Conservation (phyloP, 1,140 invertebrate genomes). For the Musca vetustissima region DNA sequence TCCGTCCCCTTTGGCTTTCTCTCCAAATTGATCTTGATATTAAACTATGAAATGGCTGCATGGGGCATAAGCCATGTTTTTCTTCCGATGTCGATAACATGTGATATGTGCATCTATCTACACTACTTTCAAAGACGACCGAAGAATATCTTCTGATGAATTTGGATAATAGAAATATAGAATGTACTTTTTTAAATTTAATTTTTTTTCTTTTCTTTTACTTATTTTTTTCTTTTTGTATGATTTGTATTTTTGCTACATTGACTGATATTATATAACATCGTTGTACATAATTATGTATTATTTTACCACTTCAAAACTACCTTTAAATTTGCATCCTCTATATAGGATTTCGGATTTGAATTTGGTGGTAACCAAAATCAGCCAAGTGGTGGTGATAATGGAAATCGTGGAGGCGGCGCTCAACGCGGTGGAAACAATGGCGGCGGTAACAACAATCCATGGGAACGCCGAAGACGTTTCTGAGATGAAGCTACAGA, state of each 20-base stretch:
- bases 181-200: background rate
- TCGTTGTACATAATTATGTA: slow-evolving; percentile 2
- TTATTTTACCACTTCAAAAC: slow-evolving; percentile 16
- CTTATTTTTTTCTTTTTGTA: background rate
- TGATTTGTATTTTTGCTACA: slow-evolving; percentile 7
- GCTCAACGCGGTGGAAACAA: slow-evolving; percentile 54
- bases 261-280: background rate
- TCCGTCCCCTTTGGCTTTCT: too few species aligned
- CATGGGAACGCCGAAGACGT: slow-evolving; percentile 52
- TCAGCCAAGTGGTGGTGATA: slow-evolving; percentile 41
- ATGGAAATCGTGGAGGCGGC: background rate
- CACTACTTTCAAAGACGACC: background rate
- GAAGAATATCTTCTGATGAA: background rate
- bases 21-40: too few species aligned
- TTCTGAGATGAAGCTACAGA: slow-evolving; percentile 32
- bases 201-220: background rate
- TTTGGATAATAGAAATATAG: background rate
- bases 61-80: too few species aligned
- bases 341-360: slow-evolving; percentile 35
- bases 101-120: background rate
- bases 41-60: too few species aligned
- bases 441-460: slow-evolving; percentile 50
- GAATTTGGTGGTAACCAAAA: slow-evolving; percentile 54
- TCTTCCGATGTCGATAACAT: background rate
- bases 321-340: slow-evolving; percentile 23